These are phyloP conservation scores for Parthenolecanium corni DNA, from an alignment of 2,888 invertebrate species.

Conservation along the genomic window DNA sequence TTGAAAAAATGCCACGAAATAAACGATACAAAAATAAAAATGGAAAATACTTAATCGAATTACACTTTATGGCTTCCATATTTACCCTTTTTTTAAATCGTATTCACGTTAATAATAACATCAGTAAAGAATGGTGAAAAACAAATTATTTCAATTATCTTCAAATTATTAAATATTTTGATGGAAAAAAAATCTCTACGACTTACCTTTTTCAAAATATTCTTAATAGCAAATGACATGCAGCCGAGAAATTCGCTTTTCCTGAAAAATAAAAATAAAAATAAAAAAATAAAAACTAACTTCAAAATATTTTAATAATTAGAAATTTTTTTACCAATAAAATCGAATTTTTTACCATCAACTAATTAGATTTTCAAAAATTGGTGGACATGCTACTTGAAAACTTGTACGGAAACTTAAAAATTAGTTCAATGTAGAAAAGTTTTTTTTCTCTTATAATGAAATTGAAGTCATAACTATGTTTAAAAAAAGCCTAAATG, in stretches of 20 bases:
- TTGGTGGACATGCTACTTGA: no score
- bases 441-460: no score
- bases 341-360: no score
- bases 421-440: no score
- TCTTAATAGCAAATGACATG: slow-evolving; percentile 77
- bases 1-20: not conserved
- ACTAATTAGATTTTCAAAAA: no score
- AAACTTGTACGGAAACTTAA: no score
- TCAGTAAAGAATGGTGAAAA: no score
- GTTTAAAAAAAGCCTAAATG: no score
- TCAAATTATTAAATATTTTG: no score
- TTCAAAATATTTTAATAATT: not conserved
- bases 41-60: not conserved
- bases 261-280: slow-evolving; percentile 52
- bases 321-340: not conserved
- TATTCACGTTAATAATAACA: slow-evolving; percentile 5
- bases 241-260: slow-evolving; percentile 89
- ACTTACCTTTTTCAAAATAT: slow-evolving; percentile 61
- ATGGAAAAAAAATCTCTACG: not conserved
- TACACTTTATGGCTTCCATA: no score
- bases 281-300: not conserved
- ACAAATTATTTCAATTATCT: not conserved
- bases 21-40: slow-evolving; percentile 6
- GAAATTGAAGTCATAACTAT: no score
- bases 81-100: not conserved